These are phyloP conservation scores for Scyliorhinus canicula DNA, from an alignment of 2,797 vertebrate species.

Conservation along the genomic window DNA sequence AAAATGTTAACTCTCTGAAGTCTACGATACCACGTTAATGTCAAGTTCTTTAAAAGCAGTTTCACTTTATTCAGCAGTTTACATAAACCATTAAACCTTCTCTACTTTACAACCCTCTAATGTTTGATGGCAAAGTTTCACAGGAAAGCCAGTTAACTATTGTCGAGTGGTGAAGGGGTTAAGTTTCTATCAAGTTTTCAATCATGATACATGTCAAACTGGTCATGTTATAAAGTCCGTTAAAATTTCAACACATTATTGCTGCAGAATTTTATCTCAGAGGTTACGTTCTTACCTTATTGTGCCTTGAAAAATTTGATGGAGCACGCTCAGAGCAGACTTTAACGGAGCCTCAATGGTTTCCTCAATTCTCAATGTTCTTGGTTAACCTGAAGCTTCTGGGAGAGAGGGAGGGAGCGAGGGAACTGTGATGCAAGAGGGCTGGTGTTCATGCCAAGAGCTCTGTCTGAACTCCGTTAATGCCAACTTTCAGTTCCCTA, in stretches of 20 bases:
- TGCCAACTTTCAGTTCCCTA: constrained; percentile 24
- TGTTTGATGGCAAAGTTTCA: background rate
- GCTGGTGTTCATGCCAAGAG: background rate
- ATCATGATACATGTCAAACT: background rate
- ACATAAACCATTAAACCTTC: background rate
- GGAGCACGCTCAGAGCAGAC: background rate
- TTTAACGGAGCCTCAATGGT: background rate
- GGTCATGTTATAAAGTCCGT: background rate
- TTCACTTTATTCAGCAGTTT: background rate
- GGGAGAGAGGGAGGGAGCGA: background rate
- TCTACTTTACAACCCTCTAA: background rate
- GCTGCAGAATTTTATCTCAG: background rate
- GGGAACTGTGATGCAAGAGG: background rate
- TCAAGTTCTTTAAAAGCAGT: background rate
- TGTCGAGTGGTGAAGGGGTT: background rate
- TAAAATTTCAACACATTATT: background rate
- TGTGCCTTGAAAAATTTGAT: background rate
- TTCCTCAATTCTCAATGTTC: constrained; percentile 3
- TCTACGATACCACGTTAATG: background rate
- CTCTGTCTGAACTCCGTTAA: background rate
- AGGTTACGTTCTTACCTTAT: background rate
- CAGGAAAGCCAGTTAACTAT: background rate
- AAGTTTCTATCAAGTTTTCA: background rate
- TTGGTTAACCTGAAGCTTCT: background rate
- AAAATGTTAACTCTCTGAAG: background rate